These are phyloP conservation scores for Pseudolaguvia tuberculata DNA, from an alignment of 2,113 vertebrate species.

Conservation along the genomic window DNA sequence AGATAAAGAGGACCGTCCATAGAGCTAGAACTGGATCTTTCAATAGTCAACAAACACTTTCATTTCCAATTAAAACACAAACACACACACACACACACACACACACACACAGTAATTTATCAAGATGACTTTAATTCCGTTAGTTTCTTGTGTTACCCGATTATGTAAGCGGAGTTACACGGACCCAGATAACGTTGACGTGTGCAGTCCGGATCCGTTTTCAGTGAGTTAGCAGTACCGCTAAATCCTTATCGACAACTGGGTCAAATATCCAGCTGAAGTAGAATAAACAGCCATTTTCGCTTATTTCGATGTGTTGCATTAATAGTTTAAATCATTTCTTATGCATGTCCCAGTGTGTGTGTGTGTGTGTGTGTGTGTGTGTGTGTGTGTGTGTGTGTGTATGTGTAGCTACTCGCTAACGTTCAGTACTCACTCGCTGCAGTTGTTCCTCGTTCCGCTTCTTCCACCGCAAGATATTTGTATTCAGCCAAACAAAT, in stretches of 20 bases:
- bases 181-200: slow-evolving; percentile 45
- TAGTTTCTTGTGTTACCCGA: background rate
- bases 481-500: background rate
- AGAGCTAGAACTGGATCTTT: background rate
- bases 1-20: background rate
- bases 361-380: no score
- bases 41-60: slow-evolving; percentile 5
- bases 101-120: background rate
- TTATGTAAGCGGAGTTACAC: background rate
- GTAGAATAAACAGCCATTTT: background rate
- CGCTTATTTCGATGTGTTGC: background rate
- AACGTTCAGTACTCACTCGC: background rate
- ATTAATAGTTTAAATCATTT: background rate
- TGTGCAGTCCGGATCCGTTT: slow-evolving; percentile 32
- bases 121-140: background rate
- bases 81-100: background rate
- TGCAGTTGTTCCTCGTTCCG: slow-evolving; percentile 11
- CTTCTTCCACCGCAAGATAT: background rate
- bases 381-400: no score
- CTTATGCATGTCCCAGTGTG: background rate
- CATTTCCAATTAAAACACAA: background rate
- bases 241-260: background rate
- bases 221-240: background rate
- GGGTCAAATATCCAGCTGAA: background rate
- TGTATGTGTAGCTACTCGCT: background rate